These are phyloP conservation scores for Garra rufa DNA, from an alignment of 2,113 vertebrate species.

Conservation along the genomic window DNA sequence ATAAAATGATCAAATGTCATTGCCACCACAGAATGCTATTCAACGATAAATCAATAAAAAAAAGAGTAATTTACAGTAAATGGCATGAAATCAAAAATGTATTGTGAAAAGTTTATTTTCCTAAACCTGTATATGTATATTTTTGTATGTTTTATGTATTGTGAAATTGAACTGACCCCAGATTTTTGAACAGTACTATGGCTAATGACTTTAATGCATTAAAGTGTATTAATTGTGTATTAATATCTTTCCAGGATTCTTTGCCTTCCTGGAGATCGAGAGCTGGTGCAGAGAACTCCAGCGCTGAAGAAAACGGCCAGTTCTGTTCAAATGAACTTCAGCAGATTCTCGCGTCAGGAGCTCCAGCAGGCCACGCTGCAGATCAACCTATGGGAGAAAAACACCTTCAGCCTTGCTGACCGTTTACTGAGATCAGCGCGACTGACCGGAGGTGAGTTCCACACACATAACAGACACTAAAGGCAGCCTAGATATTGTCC, in stretches of 20 bases:
- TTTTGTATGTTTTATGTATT: too few relatives aligned
- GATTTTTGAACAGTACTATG: not conserved
- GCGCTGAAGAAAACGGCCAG: conserved; percentile 73
- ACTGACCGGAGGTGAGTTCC: conserved; percentile 63
- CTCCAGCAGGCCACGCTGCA: conserved; percentile 71
- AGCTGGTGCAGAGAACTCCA: conserved; percentile 67
- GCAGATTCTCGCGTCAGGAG: conserved; percentile 61
- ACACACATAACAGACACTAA: not conserved
- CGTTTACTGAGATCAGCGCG: conserved; percentile 68
- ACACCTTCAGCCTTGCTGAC: conserved; percentile 61
- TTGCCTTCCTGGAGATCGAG: conserved; percentile 63
- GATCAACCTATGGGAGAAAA: conserved; percentile 75
- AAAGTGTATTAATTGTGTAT: not conserved
- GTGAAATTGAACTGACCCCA: too few relatives aligned
- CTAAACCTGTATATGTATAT: too few relatives aligned
- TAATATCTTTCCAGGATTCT: conserved; percentile 70
- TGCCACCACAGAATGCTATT: too few relatives aligned
- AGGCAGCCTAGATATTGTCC: too few relatives aligned
- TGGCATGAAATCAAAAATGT: too few relatives aligned
- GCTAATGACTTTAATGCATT: not conserved
- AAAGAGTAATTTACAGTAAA: too few relatives aligned
- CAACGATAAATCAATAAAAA: too few relatives aligned
- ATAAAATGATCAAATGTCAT: too few relatives aligned
- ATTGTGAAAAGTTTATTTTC: too few relatives aligned
- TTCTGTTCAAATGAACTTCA: conserved; percentile 77